Percentiles rank a stretch among this genome's conserved stretches.
Conservation (phyloP, 2,797 vertebrate genomes). For the Chaetodon trifasciatus region DNA sequence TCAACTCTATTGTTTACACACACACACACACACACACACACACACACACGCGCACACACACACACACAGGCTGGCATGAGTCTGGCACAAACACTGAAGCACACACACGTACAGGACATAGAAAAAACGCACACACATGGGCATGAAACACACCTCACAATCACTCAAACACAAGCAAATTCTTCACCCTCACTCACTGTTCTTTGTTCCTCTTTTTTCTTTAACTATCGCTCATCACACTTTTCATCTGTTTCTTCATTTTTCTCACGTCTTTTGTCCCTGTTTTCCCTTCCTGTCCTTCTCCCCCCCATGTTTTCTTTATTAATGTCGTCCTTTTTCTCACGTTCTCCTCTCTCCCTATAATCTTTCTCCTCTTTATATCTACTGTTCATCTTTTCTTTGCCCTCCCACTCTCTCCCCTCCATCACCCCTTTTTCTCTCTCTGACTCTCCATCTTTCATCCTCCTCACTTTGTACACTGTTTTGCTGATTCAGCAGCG, state of each 20-base stretch:
- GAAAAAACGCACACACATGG: slow-evolving; percentile 15
- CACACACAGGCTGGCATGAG: slow-evolving; percentile 40
- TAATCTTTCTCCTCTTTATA: not conserved
- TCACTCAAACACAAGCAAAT: not conserved
- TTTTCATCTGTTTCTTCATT: not conserved
- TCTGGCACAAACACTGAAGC: slow-evolving; percentile 48
- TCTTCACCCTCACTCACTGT: not conserved
- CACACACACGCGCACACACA: slow-evolving; percentile 39
- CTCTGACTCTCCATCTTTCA: slow-evolving; percentile 58
- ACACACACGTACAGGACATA: slow-evolving; percentile 36
- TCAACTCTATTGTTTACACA: slow-evolving; percentile 85
- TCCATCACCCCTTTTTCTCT: not conserved
- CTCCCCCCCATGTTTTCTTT: not conserved
- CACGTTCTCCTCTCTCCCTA: not conserved
- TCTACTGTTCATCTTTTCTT: slow-evolving; percentile 5
- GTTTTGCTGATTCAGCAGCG: slow-evolving; percentile 74
- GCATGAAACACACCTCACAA: not conserved
- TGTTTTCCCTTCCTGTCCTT: too few species aligned
- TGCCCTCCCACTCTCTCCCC: not conserved
- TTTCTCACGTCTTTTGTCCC: not conserved
- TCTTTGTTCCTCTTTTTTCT: not conserved
- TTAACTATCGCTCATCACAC: not conserved
- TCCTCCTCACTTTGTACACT: slow-evolving; percentile 48
- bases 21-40: slow-evolving; percentile 56
- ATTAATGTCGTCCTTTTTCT: not conserved